Conservation (phyloP, 2,113 vertebrate species). For the Larimichthys polyactis region DNA sequence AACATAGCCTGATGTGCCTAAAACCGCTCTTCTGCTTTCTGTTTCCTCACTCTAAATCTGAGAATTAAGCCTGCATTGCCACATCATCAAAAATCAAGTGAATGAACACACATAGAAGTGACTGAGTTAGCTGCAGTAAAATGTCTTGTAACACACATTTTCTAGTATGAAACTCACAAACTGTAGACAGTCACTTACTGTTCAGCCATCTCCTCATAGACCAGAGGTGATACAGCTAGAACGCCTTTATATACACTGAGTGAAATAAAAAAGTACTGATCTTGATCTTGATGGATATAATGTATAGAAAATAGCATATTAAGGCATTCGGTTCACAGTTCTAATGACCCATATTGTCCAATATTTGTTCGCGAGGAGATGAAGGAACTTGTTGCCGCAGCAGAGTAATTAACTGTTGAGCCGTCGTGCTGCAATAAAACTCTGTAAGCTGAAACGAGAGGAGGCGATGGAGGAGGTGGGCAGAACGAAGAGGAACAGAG, state of each 20-base stretch:
- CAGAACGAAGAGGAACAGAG: conserved; percentile 27
- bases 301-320: neutral
- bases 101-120: neutral
- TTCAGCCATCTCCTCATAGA: neutral
- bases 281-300: too few species aligned
- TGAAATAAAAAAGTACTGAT: too few species aligned
- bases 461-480: conserved; percentile 33
- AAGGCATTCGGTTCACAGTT: neutral
- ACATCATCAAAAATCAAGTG: neutral
- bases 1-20: conserved; percentile 2
- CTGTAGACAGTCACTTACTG: neutral
- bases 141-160: neutral
- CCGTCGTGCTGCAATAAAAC: conserved; percentile 3
- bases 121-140: neutral
- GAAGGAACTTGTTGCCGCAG: conserved; percentile 58
- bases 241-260: too few species aligned
- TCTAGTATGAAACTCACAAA: neutral
- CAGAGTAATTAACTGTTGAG: conserved; percentile 17
- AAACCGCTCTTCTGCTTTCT: neutral
- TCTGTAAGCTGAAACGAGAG: conserved; percentile 18
- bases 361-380: neutral
- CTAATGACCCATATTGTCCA: neutral
- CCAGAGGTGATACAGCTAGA: neutral
- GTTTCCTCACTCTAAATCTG: neutral
- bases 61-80: neutral